Conservation (phyloP, 2,113 vertebrate species). For the Mormyrus lacerda region DNA sequence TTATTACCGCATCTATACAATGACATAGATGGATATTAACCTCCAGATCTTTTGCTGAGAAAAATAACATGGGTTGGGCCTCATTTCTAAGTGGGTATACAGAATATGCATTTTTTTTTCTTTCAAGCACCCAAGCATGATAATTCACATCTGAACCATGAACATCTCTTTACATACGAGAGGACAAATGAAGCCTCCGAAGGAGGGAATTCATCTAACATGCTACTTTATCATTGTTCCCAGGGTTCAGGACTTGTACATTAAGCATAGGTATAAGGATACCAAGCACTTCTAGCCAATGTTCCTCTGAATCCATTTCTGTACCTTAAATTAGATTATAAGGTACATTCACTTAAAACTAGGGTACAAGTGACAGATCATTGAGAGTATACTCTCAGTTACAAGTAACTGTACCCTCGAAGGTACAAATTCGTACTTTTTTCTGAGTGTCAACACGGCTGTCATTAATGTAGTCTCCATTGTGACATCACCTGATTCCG, state of each 20-base stretch:
- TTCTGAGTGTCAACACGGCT: slow-evolving; percentile 53
- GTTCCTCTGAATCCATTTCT: background rate
- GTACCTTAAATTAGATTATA: slow-evolving; percentile 26
- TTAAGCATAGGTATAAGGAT: slow-evolving; percentile 79
- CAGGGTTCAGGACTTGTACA: slow-evolving; percentile 74
- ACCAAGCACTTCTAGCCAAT: slow-evolving; percentile 63
- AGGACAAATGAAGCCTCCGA: slow-evolving; percentile 49
- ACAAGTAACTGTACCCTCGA: background rate
- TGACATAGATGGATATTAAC: background rate
- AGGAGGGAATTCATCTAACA: slow-evolving; percentile 72
- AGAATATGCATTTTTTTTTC: background rate
- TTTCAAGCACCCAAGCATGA: background rate
- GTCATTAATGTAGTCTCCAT: slow-evolving; percentile 74
- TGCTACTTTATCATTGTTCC: slow-evolving; percentile 70
- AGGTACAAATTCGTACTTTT: background rate
- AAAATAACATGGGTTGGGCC: background rate
- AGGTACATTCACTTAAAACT: too few species aligned
- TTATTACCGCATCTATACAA: background rate
- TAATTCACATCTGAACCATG: background rate
- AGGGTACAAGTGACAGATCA: too few species aligned
- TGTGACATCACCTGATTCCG: slow-evolving; percentile 56
- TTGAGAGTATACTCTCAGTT: too few species aligned
- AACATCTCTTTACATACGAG: background rate
- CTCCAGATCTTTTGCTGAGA: background rate
- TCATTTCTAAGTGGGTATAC: background rate